Percentiles rank a stretch among this genome's conserved stretches.
Evolutionary conservation across 2,113 vertebrate genomes (phyloP).

Genomic region (Mungos mungo): DNA sequence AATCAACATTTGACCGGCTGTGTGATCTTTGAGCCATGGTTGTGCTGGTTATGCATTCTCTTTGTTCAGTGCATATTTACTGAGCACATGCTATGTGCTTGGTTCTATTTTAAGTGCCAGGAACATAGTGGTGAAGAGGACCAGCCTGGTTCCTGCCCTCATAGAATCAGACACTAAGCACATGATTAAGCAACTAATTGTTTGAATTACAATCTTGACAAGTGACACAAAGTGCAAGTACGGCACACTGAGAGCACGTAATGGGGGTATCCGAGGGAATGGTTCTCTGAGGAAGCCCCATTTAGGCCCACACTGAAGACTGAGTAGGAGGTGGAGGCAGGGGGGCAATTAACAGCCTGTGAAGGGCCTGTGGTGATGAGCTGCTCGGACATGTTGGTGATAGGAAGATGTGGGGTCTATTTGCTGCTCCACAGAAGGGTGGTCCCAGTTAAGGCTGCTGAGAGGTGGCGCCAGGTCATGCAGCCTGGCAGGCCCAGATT

Average conservation of each 20-base stretch:
- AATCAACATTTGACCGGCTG: background rate
- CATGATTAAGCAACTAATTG: background rate
- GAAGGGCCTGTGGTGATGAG: background rate
- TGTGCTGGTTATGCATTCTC: background rate
- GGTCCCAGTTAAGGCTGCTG: background rate
- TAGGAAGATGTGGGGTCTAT: background rate
- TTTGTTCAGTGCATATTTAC: background rate
- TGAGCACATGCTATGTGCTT: background rate
- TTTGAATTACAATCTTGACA: background rate
- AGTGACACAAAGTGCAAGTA: background rate
- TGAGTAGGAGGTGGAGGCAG: background rate
- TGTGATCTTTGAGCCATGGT: background rate
- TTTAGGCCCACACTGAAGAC: background rate
- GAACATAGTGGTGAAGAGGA: background rate
- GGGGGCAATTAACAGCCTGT: background rate
- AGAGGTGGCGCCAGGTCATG: background rate
- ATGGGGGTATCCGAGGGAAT: background rate
- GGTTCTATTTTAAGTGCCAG: background rate
- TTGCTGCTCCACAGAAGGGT: background rate
- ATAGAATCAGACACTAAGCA: background rate
- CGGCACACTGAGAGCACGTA: fast-evolving
- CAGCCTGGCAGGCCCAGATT: background rate
- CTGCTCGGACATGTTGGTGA: background rate
- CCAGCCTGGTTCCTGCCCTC: background rate
- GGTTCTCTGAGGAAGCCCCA: background rate